phyloP scores from a whole-genome alignment of 2,113 vertebrate species.

The Riparia riparia region DNA sequence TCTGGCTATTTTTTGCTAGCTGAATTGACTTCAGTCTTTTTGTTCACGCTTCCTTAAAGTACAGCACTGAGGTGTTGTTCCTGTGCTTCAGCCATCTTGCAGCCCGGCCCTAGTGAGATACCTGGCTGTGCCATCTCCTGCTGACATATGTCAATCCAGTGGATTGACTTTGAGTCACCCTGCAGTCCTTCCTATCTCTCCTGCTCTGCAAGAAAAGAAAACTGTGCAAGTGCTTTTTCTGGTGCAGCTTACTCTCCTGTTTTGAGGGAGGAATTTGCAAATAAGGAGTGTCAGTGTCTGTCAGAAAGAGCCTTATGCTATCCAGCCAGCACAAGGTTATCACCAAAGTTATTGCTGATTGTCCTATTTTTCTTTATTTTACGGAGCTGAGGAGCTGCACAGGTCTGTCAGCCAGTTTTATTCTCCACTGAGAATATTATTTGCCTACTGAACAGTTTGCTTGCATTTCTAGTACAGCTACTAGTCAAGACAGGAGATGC shows the following conservation, averaged over 20 bases:
- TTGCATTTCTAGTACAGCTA: neutral
- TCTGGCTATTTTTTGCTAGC: neutral
- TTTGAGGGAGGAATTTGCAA: neutral
- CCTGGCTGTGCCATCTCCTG: neutral
- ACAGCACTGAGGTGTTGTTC: neutral
- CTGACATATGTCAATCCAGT: fast-evolving
- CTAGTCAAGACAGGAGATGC: neutral
- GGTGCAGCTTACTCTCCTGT: neutral
- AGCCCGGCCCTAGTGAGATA: neutral
- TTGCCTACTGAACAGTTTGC: neutral
- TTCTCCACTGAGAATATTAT: neutral
- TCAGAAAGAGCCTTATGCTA: neutral
- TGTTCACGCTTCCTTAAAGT: neutral
- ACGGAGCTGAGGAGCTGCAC: neutral
- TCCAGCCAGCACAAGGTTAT: neutral
- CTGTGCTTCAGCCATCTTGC: neutral
- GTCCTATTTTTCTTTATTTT: neutral
- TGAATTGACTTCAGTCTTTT: neutral
- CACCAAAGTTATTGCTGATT: neutral
- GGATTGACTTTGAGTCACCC: neutral
- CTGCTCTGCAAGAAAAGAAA: neutral
- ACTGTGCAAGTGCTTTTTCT: neutral
- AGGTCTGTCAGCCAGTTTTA: neutral
- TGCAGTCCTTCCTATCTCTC: neutral
- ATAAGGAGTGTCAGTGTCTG: neutral